phyloP scores from a whole-genome alignment of 2,113 vertebrate genomes.

The Rhinolophus sinicus region DNA sequence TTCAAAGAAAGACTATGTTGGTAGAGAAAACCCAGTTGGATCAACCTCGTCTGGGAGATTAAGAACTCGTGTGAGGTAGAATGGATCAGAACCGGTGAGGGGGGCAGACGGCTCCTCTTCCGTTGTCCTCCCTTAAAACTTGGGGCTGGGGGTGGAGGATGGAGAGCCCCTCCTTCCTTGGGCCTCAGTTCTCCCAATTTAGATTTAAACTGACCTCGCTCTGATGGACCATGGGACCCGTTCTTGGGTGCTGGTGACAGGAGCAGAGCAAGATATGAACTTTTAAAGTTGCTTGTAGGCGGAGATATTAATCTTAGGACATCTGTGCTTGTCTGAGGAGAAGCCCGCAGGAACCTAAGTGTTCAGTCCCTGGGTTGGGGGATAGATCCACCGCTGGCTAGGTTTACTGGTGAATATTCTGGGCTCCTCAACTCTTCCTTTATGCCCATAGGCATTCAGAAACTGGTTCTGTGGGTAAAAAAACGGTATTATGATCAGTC shows the following conservation, averaged over 20 bases:
- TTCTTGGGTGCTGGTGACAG: background rate
- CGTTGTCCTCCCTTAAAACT: background rate
- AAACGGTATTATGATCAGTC: constrained; percentile 33
- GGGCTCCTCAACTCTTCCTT: background rate
- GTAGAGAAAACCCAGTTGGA: background rate
- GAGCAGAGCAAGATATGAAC: background rate
- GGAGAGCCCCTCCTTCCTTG: background rate
- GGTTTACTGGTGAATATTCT: background rate
- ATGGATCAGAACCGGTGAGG: background rate
- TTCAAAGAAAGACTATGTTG: constrained; percentile 23
- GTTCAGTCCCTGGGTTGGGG: background rate
- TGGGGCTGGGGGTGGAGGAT: background rate
- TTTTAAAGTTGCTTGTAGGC: background rate
- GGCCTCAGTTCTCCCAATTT: background rate
- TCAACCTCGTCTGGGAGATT: background rate
- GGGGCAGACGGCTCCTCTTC: background rate
- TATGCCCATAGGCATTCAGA: background rate
- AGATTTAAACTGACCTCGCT: background rate
- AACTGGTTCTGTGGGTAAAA: background rate
- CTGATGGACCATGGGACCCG: background rate
- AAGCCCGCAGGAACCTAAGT: background rate
- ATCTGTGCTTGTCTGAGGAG: background rate
- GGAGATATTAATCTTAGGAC: background rate
- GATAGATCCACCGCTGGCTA: rapidly evolving
- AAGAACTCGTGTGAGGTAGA: background rate